Evolutionary conservation across 2,113 vertebrate genomes (phyloP).

Genomic region (Alexandromys fortis): DNA sequence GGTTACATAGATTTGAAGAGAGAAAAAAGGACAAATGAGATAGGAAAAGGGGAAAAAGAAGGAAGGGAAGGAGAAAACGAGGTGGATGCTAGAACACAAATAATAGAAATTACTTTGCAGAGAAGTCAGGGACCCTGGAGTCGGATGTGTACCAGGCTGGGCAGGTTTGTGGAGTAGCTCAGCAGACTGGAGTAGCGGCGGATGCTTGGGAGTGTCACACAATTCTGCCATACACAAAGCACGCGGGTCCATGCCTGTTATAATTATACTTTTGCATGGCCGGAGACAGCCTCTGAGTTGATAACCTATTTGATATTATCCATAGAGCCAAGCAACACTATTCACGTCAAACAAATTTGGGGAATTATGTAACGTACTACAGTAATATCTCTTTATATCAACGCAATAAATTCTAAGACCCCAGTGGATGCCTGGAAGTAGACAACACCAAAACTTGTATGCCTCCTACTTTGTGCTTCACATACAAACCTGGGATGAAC

Average conservation of each 20-base stretch:
- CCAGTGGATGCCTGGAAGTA: not conserved
- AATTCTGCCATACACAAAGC: not conserved
- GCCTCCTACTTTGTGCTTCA: not conserved
- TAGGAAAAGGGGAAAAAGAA: too few species aligned
- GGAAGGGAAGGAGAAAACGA: not conserved
- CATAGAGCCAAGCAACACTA: not conserved
- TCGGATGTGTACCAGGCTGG: accelerated
- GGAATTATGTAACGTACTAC: not conserved
- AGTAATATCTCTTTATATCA: not conserved
- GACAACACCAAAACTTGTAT: too few species aligned
- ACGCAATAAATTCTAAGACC: not conserved
- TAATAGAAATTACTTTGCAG: not conserved
- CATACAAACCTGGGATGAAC: not conserved
- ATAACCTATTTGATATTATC: not conserved
- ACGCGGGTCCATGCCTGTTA: too few species aligned
- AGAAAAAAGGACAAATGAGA: not conserved
- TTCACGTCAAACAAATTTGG: not conserved
- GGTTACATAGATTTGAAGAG: not conserved
- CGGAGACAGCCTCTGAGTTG: not conserved
- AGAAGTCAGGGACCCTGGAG: not conserved
- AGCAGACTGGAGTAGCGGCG: not conserved
- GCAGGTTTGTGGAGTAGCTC: not conserved
- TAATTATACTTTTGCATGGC: not conserved
- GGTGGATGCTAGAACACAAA: not conserved
- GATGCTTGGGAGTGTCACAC: not conserved